Conservation (phyloP, 1,140 invertebrate genomes). For the Zophobas atratus region DNA sequence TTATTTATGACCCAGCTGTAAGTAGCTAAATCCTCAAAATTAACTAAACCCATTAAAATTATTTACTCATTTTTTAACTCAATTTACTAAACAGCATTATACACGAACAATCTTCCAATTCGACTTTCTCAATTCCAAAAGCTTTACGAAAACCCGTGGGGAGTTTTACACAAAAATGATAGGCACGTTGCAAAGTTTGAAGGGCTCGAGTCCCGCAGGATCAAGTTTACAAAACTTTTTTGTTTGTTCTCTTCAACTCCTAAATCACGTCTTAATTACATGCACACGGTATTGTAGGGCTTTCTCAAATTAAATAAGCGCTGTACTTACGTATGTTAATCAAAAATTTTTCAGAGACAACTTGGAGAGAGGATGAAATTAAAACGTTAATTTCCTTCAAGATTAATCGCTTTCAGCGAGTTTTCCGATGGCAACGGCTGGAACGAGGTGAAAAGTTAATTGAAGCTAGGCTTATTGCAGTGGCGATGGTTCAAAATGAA, state of each 20-base stretch:
- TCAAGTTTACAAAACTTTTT: slow-evolving; percentile 16
- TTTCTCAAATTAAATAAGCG: slow-evolving; percentile 8
- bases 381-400: slow-evolving; percentile 22
- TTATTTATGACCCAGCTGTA: too few relatives aligned
- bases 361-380: slow-evolving; percentile 15
- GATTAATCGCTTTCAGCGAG: slow-evolving; percentile 13
- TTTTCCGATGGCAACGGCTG: neutral
- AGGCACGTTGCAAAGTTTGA: slow-evolving; percentile 18
- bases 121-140: neutral
- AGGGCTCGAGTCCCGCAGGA: neutral
- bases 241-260: slow-evolving; percentile 4
- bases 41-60: too few relatives aligned
- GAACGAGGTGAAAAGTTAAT: slow-evolving; percentile 10
- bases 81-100: neutral
- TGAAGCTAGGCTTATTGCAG: slow-evolving; percentile 3
- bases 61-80: too few relatives aligned
- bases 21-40: too few relatives aligned
- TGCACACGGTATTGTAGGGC: slow-evolving; percentile 1
- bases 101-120: neutral
- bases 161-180: slow-evolving; percentile 18
- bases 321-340: slow-evolving; percentile 6
- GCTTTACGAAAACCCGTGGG: neutral
- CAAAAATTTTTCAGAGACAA: slow-evolving; percentile 11
- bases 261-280: slow-evolving; percentile 21
- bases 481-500: slow-evolving; percentile 2